A percentile compares a stretch with the other conserved stretches of the same genome.
Evolutionary conservation across 2,888 invertebrate species (phyloP).

Genomic region (Drosophila anomelani): DNA sequence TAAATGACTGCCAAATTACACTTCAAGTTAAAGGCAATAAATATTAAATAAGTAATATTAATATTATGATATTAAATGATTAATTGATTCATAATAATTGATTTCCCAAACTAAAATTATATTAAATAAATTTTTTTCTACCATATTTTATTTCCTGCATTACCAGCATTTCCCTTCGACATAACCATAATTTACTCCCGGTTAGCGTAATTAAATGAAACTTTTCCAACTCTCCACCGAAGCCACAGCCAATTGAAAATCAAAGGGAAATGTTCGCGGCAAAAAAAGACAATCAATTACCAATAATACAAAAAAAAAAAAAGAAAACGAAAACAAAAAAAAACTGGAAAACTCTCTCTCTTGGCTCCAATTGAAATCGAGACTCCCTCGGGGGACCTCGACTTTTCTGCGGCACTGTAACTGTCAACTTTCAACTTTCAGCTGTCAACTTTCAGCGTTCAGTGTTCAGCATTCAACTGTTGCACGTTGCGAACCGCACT

Average conservation of each 20-base stretch:
- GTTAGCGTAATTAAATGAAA: constrained; percentile 8
- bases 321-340: neutral
- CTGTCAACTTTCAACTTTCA: constrained; percentile 9
- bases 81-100: no score
- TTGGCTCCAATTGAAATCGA: constrained; percentile 13
- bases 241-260: constrained; percentile 5
- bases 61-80: no score
- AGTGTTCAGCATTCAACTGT: constrained; percentile 8
- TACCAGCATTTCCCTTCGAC: neutral
- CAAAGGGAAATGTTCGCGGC: constrained; percentile 1
- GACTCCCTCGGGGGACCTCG: constrained; percentile 2
- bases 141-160: neutral
- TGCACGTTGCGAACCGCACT: constrained; percentile 7
- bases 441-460: constrained; percentile 10
- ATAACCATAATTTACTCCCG: neutral
- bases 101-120: no score
- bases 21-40: neutral
- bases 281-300: constrained; percentile 18
- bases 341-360: neutral
- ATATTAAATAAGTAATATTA: neutral
- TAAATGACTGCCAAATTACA: neutral
- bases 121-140: no score
- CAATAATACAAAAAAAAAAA: neutral
- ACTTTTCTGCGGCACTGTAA: constrained; percentile 11
- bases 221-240: neutral